A percentile compares a stretch with the other conserved stretches of the same genome.
Evolutionary conservation across 2,888 invertebrate genomes (phyloP).

Genomic region (Sisyra terminalis): DNA sequence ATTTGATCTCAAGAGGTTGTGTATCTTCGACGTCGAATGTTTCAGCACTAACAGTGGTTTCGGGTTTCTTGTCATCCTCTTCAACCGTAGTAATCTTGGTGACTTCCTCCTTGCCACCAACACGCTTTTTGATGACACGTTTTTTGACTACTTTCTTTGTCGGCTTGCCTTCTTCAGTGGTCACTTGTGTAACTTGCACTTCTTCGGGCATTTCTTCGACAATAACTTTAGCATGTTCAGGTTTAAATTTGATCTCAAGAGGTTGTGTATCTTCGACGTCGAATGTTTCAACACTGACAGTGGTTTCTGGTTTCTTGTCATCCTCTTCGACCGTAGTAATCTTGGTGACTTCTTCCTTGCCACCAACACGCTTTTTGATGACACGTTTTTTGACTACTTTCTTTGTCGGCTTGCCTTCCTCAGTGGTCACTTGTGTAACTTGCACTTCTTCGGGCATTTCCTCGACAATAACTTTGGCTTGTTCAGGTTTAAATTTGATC

Average conservation of each 20-base stretch:
- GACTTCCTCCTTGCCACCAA: constrained; percentile 19
- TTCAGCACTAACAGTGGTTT: constrained; percentile 15
- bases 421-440: constrained; percentile 14
- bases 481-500: constrained; percentile 12
- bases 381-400: constrained; percentile 15
- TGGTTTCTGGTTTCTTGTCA: constrained; percentile 16
- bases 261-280: constrained; percentile 1
- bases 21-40: constrained; percentile 1
- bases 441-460: constrained; percentile 17
- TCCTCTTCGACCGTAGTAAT: constrained; percentile 16
- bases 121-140: constrained; percentile 17
- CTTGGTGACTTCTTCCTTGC: constrained; percentile 21
- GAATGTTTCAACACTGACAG: constrained; percentile 12
- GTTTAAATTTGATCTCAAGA: constrained; percentile 3
- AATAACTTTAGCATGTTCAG: constrained; percentile 11
- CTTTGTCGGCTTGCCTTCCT: constrained; percentile 13
- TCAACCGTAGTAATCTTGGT: constrained; percentile 17
- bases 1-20: constrained; percentile 1
- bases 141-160: constrained; percentile 15
- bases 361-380: constrained; percentile 17
- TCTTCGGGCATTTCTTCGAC: constrained; percentile 18
- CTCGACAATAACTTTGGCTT: constrained; percentile 14
- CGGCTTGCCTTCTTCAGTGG: constrained; percentile 13
- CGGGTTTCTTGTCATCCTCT: constrained; percentile 15
- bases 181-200: constrained; percentile 15